Percentiles rank a stretch among this genome's conserved stretches.
Conservation (phyloP, 2,888 invertebrate species). For the Scaptomyza flava region DNA sequence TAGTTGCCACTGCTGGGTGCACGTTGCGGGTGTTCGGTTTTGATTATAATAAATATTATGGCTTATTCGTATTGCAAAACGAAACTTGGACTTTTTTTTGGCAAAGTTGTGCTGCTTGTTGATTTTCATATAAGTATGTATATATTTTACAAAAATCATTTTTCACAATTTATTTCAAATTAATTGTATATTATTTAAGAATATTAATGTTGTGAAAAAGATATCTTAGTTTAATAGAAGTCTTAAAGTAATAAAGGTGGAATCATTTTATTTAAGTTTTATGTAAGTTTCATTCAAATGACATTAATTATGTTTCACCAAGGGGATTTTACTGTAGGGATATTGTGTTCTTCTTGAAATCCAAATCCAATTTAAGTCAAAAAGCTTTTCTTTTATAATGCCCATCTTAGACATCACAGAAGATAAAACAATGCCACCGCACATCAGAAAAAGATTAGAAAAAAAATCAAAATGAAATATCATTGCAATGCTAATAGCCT, state of each 20-base stretch:
- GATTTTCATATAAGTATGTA: constrained; percentile 4
- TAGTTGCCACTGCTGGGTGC: constrained; percentile 37
- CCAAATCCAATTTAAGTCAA: no score
- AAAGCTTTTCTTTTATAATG: neutral
- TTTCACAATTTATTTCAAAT: constrained; percentile 30
- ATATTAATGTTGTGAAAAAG: constrained; percentile 1
- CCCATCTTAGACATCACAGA: neutral
- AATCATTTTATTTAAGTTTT: no score
- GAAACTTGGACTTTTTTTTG: constrained; percentile 25
- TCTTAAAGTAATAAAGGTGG: no score
- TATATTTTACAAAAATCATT: constrained; percentile 12
- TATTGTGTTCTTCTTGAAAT: no score
- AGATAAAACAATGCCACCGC: constrained; percentile 41
- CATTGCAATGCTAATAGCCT: constrained; percentile 63
- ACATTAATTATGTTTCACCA: no score
- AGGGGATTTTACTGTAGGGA: no score
- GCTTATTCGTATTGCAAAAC: constrained; percentile 69
- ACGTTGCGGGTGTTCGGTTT: constrained; percentile 74
- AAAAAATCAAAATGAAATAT: constrained; percentile 67
- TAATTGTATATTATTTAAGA: neutral
- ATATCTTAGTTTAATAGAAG: neutral
- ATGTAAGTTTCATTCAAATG: no score
- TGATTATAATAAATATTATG: constrained; percentile 74
- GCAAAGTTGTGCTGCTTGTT: constrained; percentile 2
- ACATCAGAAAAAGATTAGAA: constrained; percentile 16